These are phyloP conservation scores for Dendrolimus pini DNA, from an alignment of 2,888 invertebrate genomes.

Conservation along the genomic window DNA sequence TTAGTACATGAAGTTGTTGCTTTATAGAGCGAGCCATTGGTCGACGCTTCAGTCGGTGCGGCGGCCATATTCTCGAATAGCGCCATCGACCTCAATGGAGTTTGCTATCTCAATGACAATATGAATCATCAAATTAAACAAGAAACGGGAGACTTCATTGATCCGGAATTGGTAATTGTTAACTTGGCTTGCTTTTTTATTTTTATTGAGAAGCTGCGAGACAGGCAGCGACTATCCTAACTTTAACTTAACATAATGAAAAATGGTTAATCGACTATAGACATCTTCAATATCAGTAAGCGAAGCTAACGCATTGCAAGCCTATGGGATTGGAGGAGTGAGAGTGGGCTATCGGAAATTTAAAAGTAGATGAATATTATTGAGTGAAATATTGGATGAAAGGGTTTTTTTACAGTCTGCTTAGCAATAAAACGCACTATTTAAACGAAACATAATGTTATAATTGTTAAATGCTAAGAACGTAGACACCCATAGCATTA, in stretches of 20 bases:
- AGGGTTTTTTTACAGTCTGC: too few species aligned
- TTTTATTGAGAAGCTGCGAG: too few species aligned
- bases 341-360: too few species aligned
- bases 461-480: too few species aligned
- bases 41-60: constrained; percentile 79
- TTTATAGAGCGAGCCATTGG: constrained; percentile 52
- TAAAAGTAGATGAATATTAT: too few species aligned
- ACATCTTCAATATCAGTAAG: not conserved
- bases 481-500: too few species aligned
- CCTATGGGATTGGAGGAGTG: too few species aligned
- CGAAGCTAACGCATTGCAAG: too few species aligned
- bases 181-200: too few species aligned
- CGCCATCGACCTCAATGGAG: constrained; percentile 88
- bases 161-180: constrained; percentile 46
- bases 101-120: constrained; percentile 88
- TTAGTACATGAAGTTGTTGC: constrained; percentile 1
- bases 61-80: constrained; percentile 92
- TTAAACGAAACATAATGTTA: too few species aligned
- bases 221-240: constrained; percentile 2
- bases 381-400: too few species aligned
- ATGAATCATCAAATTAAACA: constrained; percentile 65
- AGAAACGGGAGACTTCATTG: constrained; percentile 51
- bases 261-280: not conserved
- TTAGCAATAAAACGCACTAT: too few species aligned
- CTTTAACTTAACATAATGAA: not conserved